These are phyloP conservation scores for Diacarnus erythraeanus DNA, from an alignment of 37 sponge, comb jelly and placozoan genomes.

Conservation along the genomic window DNA sequence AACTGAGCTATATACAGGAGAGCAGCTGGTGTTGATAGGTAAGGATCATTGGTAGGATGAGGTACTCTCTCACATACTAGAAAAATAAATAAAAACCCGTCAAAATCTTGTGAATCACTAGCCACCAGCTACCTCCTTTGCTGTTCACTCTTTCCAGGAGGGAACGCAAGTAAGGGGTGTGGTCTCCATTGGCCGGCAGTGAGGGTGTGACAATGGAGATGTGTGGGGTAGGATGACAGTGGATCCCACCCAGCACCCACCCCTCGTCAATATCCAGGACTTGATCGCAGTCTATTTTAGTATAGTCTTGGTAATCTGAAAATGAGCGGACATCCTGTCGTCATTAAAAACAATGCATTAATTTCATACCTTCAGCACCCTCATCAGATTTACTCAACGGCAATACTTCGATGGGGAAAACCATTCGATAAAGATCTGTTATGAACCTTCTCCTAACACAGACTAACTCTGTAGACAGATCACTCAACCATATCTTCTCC, in stretches of 20 bases:
- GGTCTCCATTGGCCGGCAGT: constrained; percentile 57
- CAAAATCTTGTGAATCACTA: not conserved
- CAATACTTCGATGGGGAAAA: constrained; percentile 61
- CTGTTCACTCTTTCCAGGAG: not conserved
- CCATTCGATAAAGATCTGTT: not conserved
- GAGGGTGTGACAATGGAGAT: constrained; percentile 48
- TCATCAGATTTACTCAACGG: constrained; percentile 48
- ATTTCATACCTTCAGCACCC: constrained; percentile 35
- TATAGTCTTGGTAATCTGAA: constrained; percentile 18
- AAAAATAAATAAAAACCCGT: not conserved
- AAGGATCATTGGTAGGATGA: constrained; percentile 10
- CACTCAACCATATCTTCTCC: not conserved
- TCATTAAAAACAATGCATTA: not conserved
- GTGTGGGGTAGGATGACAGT: constrained; percentile 32
- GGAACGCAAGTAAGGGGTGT: constrained; percentile 29
- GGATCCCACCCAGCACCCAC: constrained; percentile 66
- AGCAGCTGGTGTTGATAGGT: constrained; percentile 48
- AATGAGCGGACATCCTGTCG: no score
- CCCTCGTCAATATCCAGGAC: constrained; percentile 57
- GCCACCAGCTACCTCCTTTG: constrained; percentile 12
- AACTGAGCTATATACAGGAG: constrained; percentile 50
- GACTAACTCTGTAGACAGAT: not conserved
- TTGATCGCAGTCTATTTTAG: constrained; percentile 36
- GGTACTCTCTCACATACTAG: not conserved
- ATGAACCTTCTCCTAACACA: constrained; percentile 4